A percentile compares a stretch with the other conserved stretches of the same genome.
These are phyloP conservation scores for Bolborhynchus lineola DNA, from an alignment of 2,113 vertebrate species.

Conservation along the genomic window DNA sequence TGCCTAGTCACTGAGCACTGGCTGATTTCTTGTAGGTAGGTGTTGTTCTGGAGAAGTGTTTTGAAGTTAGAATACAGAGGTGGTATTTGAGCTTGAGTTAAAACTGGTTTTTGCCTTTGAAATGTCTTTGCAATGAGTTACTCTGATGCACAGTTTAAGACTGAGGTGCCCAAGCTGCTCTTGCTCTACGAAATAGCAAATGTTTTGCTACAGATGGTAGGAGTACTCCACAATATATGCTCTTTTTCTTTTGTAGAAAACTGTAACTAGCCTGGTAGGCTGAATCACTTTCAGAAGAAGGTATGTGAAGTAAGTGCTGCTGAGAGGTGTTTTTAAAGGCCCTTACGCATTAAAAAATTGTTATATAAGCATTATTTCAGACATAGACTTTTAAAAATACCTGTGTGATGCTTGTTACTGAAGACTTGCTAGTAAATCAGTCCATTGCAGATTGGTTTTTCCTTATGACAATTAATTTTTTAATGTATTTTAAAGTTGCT, in stretches of 20 bases:
- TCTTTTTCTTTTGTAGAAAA: neutral
- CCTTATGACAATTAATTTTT: neutral
- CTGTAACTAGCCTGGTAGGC: neutral
- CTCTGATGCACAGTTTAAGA: neutral
- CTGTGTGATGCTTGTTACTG: neutral
- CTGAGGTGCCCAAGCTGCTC: neutral
- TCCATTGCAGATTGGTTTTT: neutral
- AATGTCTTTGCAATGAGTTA: neutral
- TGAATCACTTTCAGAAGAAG: neutral
- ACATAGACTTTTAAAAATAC: neutral
- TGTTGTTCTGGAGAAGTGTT: neutral
- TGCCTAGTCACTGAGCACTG: neutral
- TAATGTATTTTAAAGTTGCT: rapidly evolving
- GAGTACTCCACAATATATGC: neutral
- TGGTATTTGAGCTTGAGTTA: neutral
- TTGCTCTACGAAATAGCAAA: neutral
- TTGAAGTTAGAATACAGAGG: neutral
- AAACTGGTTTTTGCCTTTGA: neutral
- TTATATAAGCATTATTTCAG: neutral
- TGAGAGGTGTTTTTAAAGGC: neutral
- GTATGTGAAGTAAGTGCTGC: neutral
- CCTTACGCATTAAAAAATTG: neutral
- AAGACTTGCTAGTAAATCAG: neutral
- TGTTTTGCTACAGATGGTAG: neutral
- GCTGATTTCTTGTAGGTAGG: neutral